Base-by-base conservation (phyloP, 1,140 invertebrate species). In the Laupala kohalensis region DNA sequence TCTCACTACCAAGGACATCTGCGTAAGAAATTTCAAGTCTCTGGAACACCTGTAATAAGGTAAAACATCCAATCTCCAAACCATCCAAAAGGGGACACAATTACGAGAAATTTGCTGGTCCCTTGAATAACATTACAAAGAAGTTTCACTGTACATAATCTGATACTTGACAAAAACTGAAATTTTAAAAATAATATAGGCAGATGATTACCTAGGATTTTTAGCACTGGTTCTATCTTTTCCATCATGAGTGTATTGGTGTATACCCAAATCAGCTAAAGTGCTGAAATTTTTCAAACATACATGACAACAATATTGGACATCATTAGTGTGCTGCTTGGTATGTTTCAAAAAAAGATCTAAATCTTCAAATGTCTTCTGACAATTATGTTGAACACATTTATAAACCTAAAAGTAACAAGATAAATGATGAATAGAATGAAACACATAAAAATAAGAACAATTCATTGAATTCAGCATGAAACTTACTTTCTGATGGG, bases 311-410 rank as follows among this genome's bases (percentile, higher is more conserved):
- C 84, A 79, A 75, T 88, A 89, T 26, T 84, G 83, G 72, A 86
- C 83, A 71, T 88, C 86, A 67, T 84, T 82, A 74, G 84, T 84
- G 72, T 87, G 84, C 3, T 75, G 77, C 72, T 81, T 80, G 1
- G 84, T 86, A 74, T 90, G 88, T 67, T 86, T 83, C 27, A 90
- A 77, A 75, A 89, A 89, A n/a, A 82, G 76, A 28, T 89, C 86
- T 19, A 89, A 77, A 25, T 89, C 86, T 53, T 81, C 78, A 75
- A 89, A 90, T 74, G 86, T 86, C 73, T 81, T 77, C 23, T 82
- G 82, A 77, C 88, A 90, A 23, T 81, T 82, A 70, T 83, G 85
- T 75, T 89, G 83, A 29, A 88, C 86, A 76, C 88, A 90, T 74
- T 87, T 86, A 77, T 87, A 89, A 4, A 89, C 87, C 84, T 89